Evolutionary conservation across 2,113 vertebrate genomes (phyloP), one percentile per base, ranked within the genome.

Genomic region (Tupaia tana): DNA sequence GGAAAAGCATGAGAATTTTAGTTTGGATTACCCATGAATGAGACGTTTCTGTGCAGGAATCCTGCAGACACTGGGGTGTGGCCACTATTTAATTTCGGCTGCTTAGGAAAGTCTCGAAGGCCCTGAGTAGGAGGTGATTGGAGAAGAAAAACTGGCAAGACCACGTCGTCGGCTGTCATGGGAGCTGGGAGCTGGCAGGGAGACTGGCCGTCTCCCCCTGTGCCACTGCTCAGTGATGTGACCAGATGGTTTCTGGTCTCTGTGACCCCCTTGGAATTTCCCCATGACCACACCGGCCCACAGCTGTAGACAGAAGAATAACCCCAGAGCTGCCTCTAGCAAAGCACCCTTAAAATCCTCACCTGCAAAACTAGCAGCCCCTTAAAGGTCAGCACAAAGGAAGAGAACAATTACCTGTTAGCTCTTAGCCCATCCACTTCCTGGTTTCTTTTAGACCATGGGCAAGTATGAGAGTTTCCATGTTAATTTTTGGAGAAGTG

Each of bases 201-300:
- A 10, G n/a, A 19, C 27, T 20, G 7, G 4, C 61, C 63, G 16
- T 64, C 71, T 90, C 84, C 3, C 10, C 8, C 10, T 4, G 71
- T 13, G 25, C 82, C 43, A 7, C 29, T 2, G 10, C 74, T 63
- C 64, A 52, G 18, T 31, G 89, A 0, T 59, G 66, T 80, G 92
- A 59, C 80, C 9, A 9, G 70, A 83, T 18, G 93, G 34, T 20
- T 63, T 27, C 69, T 15, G 9, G 54, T 56, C 15, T 67, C 58
- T 43, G 24, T 73, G 87, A 81, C 89, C 75, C 69, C 54, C 61
- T 91, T 0, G n/a, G 81, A 85, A 85, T 96, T 90, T 97, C 87
- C 86, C 59, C 24, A 59, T 90, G 92, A 86, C 90, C 61, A 89
- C 84, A 20, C 73, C 34, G 84, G 43, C 86, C 18, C 58, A 24